phyloP scores from a whole-genome alignment of 1,140 invertebrate species.

The Drosophila ambigua region DNA sequence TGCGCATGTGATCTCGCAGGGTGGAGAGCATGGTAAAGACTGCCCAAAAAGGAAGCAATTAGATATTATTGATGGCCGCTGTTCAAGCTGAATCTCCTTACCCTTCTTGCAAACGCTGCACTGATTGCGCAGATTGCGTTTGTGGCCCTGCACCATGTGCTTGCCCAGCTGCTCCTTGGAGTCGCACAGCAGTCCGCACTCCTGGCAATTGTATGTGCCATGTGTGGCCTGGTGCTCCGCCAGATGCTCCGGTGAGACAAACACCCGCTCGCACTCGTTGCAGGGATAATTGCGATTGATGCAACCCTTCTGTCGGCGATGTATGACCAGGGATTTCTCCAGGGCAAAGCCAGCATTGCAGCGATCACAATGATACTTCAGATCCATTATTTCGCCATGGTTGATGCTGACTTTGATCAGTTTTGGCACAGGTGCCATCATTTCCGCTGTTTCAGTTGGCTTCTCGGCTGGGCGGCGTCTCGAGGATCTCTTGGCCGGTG shows the following conservation, averaged over 20 bases:
- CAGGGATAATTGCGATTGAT: conserved; percentile 72
- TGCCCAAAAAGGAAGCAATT: conserved; percentile 17
- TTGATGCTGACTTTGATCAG: not conserved
- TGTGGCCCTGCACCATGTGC: conserved; percentile 84
- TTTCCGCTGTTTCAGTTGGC: conserved; percentile 3
- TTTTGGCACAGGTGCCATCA: not conserved
- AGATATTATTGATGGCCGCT: not conserved
- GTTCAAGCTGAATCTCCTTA: conserved; percentile 24
- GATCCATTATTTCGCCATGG: conserved; percentile 17
- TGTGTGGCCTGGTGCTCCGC: conserved; percentile 77
- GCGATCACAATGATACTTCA: conserved; percentile 70
- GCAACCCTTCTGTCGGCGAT: conserved; percentile 66
- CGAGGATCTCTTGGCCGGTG: conserved; percentile 27
- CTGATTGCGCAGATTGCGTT: conserved; percentile 85
- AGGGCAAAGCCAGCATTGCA: conserved; percentile 76
- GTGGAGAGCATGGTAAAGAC: conserved; percentile 85
- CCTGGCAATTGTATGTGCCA: conserved; percentile 61
- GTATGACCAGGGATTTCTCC: conserved; percentile 67
- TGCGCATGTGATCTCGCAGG: conserved; percentile 84
- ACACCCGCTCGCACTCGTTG: conserved; percentile 81
- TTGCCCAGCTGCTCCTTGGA: conserved; percentile 81
- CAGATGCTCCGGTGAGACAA: conserved; percentile 84
- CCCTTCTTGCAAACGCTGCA: conserved; percentile 86
- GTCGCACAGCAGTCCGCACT: conserved; percentile 77
- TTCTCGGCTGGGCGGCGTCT: conserved; percentile 20